Evolutionary conservation across 2,797 vertebrate genomes (phyloP), one percentile per base, ranked within the genome.

Genomic region (Mycteria americana): DNA sequence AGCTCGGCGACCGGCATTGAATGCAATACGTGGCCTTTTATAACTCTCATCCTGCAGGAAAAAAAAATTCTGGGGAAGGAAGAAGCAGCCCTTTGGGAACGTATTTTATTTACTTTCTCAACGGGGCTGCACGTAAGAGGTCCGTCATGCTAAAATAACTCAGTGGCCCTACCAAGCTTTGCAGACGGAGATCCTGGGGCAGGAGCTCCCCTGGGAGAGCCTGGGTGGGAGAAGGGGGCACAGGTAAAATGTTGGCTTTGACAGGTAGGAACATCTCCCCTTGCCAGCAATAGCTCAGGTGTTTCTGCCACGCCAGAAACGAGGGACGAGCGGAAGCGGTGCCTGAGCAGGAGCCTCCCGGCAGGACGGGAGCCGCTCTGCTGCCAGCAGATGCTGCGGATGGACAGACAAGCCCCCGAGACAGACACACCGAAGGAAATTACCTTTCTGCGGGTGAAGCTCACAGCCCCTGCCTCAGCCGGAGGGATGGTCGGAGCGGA

Each of bases 141-240:
- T 7, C 46, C 22, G 56, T 8, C 39, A 27, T 45, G 28, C 6
- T 31, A 6, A 37, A 51, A 5, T 8, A n/a, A 24, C 16, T 12
- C 4, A 35, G 27, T 23, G 41, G 35, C 35, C 35, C 25, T 31
- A 22, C 48, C 11, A 6, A 54, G 39, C 64, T 9, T 22, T 48
- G 41, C 70, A 54, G 22, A 39, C 28, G 9, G 43, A 46, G 53
- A 25, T 15, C 16, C 33, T 8, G 24, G 54, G 37, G 10, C 28
- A 8, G 0, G 33, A 33, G 56, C 37, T 51, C 4, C 51, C 27
- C 53, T 1, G 3, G 63, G 12, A 27, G 0, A n/a, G 27, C 18
- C 13, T 2, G 35, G 59, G 39, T 3, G 17, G 39, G 25, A 57
- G 24, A 28, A 24, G 43, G 54, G 37, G 35, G 13, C 39, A 5